Evolutionary conservation across 1,140 invertebrate species (phyloP).

Genomic region (Drosophila willistoni): DNA sequence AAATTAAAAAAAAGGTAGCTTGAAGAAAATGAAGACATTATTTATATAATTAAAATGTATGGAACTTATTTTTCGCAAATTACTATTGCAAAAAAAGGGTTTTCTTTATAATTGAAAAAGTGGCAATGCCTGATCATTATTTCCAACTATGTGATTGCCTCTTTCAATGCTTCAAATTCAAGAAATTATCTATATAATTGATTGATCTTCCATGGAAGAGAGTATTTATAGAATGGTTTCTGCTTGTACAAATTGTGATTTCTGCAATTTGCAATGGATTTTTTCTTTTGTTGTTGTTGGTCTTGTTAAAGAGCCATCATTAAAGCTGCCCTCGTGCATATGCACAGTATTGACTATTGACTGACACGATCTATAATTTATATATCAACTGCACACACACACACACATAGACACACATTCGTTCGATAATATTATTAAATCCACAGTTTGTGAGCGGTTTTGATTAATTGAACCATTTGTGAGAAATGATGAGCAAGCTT

Average conservation of each 20-base stretch:
- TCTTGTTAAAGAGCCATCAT: conserved; percentile 48
- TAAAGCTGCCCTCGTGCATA: conserved; percentile 40
- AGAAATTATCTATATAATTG: conserved; percentile 1
- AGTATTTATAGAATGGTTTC: conserved; percentile 6
- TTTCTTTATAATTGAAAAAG: too few species aligned
- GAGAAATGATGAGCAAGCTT: conserved; percentile 64
- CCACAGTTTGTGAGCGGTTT: conserved; percentile 67
- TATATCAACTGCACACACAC: conserved; percentile 53
- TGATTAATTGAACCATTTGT: conserved; percentile 79
- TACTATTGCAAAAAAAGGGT: too few species aligned
- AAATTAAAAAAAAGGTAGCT: too few species aligned
- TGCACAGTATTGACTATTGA: conserved; percentile 66
- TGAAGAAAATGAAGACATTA: too few species aligned
- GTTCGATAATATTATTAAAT: conserved; percentile 75
- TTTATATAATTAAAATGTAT: too few species aligned
- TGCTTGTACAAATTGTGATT: conserved; percentile 44
- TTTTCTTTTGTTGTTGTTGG: conserved; percentile 40
- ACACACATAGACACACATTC: conserved; percentile 7
- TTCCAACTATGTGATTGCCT: neutral
- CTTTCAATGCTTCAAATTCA: neutral
- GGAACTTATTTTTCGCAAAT: too few species aligned
- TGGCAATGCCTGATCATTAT: too few species aligned
- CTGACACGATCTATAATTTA: conserved; percentile 78
- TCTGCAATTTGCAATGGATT: conserved; percentile 17
- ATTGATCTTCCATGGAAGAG: conserved; percentile 11